Percentiles rank a stretch among this genome's conserved stretches.
phyloP scores from a whole-genome alignment of 2,797 vertebrate genomes.

The Psittacula derbiana region DNA sequence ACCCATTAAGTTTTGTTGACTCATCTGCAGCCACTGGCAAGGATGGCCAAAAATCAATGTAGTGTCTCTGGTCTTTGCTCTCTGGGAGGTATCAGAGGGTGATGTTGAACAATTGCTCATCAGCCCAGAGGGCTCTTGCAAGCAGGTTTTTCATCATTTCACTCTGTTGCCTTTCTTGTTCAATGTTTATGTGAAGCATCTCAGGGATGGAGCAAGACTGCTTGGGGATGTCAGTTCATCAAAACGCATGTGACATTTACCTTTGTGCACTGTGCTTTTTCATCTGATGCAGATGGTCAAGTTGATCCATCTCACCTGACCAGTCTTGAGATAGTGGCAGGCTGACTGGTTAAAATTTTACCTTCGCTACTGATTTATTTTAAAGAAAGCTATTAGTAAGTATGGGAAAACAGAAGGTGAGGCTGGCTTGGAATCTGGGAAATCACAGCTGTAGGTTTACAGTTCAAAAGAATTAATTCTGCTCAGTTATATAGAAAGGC shows the following conservation, averaged over 20 bases:
- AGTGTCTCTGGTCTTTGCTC: constrained; percentile 7
- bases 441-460: not conserved
- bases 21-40: not conserved
- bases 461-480: not conserved
- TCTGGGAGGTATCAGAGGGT: not conserved
- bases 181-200: constrained; percentile 30
- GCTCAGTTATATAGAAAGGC: not conserved
- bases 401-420: not conserved
- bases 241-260: not conserved
- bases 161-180: constrained; percentile 12
- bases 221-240: not conserved
- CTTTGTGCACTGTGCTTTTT: not conserved
- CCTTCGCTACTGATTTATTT: not conserved
- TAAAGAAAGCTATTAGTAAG: not conserved
- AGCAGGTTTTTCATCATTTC: constrained; percentile 10
- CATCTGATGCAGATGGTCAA: not conserved
- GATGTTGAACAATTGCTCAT: constrained; percentile 34
- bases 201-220: not conserved
- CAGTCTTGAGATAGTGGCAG: not conserved
- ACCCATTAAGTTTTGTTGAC: constrained; percentile 31
- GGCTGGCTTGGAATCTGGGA: not conserved
- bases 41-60: not conserved
- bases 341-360: not conserved
- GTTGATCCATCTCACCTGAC: not conserved
- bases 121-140: not conserved